phyloP scores from a whole-genome alignment of 2,113 vertebrate genomes.

The Osmerus mordax region DNA sequence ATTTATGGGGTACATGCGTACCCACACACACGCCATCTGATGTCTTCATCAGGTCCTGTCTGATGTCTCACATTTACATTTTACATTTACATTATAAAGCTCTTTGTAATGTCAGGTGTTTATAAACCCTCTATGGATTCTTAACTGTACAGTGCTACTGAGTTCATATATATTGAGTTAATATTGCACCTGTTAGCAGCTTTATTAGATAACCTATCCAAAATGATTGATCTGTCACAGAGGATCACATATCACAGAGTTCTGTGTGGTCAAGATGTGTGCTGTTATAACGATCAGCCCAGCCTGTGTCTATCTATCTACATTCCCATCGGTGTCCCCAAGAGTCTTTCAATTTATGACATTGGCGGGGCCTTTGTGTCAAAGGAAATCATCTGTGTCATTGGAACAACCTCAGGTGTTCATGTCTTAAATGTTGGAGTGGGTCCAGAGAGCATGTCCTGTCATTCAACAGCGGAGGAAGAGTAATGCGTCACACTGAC shows the following conservation, averaged over 20 bases:
- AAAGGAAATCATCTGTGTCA: slow-evolving; percentile 10
- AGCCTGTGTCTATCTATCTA: slow-evolving; percentile 22
- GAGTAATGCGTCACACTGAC: not conserved
- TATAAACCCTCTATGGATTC: too few species aligned
- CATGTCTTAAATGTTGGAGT: not conserved
- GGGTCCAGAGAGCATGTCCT: not conserved
- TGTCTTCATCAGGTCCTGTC: too few species aligned
- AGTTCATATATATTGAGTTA: not conserved
- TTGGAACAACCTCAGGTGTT: not conserved
- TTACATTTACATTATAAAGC: too few species aligned
- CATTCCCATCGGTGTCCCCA: slow-evolving; percentile 2
- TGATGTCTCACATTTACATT: too few species aligned
- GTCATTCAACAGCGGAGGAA: slow-evolving; percentile 1
- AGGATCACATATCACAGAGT: too few species aligned
- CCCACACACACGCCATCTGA: slow-evolving; percentile 1
- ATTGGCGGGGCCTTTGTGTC: not conserved
- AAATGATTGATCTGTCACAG: too few species aligned
- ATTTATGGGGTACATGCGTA: slow-evolving; percentile 25
- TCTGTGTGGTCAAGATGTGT: too few species aligned
- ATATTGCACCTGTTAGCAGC: too few species aligned
- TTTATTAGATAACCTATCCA: too few species aligned
- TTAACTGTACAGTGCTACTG: not conserved
- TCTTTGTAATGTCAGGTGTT: too few species aligned
- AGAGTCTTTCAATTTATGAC: slow-evolving; percentile 7
- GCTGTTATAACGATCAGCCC: not conserved